Percentiles rank a stretch among this genome's conserved stretches.
phyloP scores from a whole-genome alignment of 2,797 vertebrate species.

The Chanos chanos region DNA sequence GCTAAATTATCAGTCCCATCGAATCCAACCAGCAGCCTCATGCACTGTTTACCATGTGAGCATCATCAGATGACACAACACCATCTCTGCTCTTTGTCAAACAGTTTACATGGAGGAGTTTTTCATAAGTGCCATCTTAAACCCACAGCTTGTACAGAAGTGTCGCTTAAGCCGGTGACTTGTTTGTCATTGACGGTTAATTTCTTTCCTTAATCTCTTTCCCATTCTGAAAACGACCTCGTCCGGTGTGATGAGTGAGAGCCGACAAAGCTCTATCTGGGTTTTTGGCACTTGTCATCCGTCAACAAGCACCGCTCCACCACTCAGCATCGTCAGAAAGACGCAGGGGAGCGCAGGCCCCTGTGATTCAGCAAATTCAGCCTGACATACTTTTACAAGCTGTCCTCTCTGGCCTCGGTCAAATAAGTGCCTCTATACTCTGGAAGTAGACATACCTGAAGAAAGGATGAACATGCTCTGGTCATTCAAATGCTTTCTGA shows the following conservation, averaged over 20 bases:
- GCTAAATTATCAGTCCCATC: too few relatives aligned
- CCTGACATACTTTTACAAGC: slow-evolving; percentile 19
- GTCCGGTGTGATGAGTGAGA: slow-evolving; percentile 35
- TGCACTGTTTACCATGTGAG: too few relatives aligned
- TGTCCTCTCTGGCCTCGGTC: background rate
- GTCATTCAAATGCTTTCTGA: background rate
- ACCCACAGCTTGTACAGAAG: too few relatives aligned
- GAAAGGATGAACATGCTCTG: too few relatives aligned
- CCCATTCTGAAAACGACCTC: slow-evolving; percentile 10
- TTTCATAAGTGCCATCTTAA: slow-evolving; percentile 39
- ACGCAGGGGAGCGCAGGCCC: background rate
- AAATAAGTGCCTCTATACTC: slow-evolving; percentile 14
- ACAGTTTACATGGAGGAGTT: too few relatives aligned
- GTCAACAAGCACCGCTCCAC: slow-evolving; percentile 2
- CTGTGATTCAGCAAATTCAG: slow-evolving; percentile 26
- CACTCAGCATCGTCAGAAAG: background rate
- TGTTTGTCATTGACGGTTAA: slow-evolving; percentile 46
- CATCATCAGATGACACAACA: too few relatives aligned
- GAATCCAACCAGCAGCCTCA: too few relatives aligned
- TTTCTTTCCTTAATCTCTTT: slow-evolving; percentile 31
- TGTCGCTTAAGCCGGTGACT: slow-evolving; percentile 32
- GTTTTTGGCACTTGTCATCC: slow-evolving; percentile 8
- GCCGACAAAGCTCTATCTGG: slow-evolving; percentile 9
- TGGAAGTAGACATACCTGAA: background rate
- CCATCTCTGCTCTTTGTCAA: too few relatives aligned